Percentiles rank a stretch among this genome's conserved stretches.
Conservation (phyloP, 2,113 vertebrate genomes). For the Corynorhinus townsendii region DNA sequence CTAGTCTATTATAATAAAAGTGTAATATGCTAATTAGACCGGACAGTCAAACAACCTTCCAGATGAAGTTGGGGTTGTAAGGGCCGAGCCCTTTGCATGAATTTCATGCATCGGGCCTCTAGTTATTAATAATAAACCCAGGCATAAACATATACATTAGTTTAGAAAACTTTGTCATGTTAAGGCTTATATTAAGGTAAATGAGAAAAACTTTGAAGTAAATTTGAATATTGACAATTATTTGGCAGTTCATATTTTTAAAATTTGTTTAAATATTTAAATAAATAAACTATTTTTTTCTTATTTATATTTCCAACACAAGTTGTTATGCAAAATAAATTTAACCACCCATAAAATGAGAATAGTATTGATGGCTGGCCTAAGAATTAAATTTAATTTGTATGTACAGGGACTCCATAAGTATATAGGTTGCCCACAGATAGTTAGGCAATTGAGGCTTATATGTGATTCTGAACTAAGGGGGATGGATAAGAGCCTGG, state of each 20-base stretch:
- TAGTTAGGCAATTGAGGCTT: not conserved
- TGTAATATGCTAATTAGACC: too few species aligned
- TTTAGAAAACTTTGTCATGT: slow-evolving; percentile 50
- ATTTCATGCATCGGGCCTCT: too few species aligned
- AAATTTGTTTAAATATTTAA: slow-evolving; percentile 39
- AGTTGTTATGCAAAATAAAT: not conserved
- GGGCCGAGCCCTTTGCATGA: too few species aligned
- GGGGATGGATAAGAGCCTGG: not conserved
- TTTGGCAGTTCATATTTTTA: slow-evolving; percentile 20
- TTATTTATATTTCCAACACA: not conserved
- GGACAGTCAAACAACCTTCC: too few species aligned
- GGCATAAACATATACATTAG: slow-evolving; percentile 39
- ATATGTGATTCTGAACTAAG: not conserved
- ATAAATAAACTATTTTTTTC: slow-evolving; percentile 7
- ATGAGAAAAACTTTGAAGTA: slow-evolving; percentile 20
- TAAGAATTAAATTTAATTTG: not conserved
- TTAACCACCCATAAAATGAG: not conserved
- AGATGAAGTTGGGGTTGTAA: too few species aligned
- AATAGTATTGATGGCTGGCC: not conserved
- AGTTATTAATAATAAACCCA: slow-evolving; percentile 67
- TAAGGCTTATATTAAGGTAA: not conserved
- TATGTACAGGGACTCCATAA: not conserved
- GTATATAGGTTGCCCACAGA: not conserved
- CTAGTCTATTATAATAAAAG: too few species aligned
- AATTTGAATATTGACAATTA: not conserved